Evolutionary conservation across 2,797 vertebrate species (phyloP).

Genomic region (Cirrhinus mrigala): DNA sequence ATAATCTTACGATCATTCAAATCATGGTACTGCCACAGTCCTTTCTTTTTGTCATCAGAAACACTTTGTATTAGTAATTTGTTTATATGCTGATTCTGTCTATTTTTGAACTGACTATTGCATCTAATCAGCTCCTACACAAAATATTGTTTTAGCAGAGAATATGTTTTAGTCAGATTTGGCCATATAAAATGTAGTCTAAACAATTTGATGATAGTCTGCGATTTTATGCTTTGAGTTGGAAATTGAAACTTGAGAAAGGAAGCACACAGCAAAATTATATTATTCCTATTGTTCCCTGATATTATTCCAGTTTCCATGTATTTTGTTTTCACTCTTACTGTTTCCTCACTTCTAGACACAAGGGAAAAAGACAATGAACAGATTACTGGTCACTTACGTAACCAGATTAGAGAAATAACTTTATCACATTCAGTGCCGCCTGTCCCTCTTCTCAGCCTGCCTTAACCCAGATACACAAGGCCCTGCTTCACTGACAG

Average conservation of each 20-base stretch:
- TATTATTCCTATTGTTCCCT: background rate
- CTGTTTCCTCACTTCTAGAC: background rate
- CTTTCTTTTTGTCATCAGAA: background rate
- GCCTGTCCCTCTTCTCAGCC: conserved; percentile 34
- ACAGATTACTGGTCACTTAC: conserved; percentile 47
- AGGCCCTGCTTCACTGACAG: background rate
- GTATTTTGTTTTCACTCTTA: background rate
- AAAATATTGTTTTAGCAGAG: background rate
- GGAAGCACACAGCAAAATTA: background rate
- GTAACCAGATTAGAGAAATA: conserved; percentile 42
- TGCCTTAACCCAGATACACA: conserved; percentile 55
- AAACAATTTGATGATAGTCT: background rate
- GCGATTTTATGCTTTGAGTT: too few relatives aligned
- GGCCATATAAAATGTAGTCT: background rate
- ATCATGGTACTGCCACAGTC: background rate
- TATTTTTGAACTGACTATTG: background rate
- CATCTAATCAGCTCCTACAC: background rate
- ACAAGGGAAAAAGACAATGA: background rate
- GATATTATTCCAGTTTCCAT: background rate
- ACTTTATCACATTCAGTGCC: conserved; percentile 49
- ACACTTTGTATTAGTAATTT: background rate
- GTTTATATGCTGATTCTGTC: background rate
- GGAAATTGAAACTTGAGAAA: background rate
- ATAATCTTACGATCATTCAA: background rate
- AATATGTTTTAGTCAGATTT: background rate